Base-by-base conservation (phyloP, 2,888 invertebrate genomes). In the Priocnemis perturbator region DNA sequence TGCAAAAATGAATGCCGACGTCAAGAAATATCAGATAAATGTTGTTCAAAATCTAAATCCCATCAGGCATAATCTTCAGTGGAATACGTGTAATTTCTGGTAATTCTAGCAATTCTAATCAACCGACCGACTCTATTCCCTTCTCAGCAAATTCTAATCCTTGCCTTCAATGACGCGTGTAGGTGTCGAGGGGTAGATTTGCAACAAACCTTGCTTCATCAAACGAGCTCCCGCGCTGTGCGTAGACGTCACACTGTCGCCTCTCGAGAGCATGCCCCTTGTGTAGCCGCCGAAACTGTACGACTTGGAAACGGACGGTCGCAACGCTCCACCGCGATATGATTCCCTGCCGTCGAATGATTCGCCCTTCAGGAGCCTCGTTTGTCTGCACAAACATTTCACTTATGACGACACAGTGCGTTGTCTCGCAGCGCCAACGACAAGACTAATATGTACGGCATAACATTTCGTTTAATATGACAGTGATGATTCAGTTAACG, bases 231-330 rank as follows among this genome's bases (percentile, higher is more conserved):
- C 91, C 11, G 91, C 91, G 83, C 93, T 93, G 81, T 93, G 92
- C 44, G 92, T 93, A 20, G 93, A 93, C 74, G 92, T 91, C 48
- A 92, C 91, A 79, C 93, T 93, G 81, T 94, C 94, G 9, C 93
- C 93, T 44, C 93, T 91, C 23, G 91, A 90, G 76, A 91, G 89
- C 81, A 90, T 90, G 17, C 90, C 89, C 30, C 91, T 92, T 15
- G 93, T 93, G 86, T 96, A 96, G 1, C 96, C 97, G 14, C 96
- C 96, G 85, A 97, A 97, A 89, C 96, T 97, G 90, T 95, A 96
- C 60, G 96, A 95, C 88, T 96, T 96, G 57, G 94, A 94, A 55
- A 95, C 93, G 17, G 92, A 92, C 11, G 90, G 90, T 37, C 90
- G 85, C 37, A 89, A 79, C 4, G 89, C 87, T 57, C 89, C 83